Conservation (phyloP, 2,797 vertebrate species). For the Varecia variegata region DNA sequence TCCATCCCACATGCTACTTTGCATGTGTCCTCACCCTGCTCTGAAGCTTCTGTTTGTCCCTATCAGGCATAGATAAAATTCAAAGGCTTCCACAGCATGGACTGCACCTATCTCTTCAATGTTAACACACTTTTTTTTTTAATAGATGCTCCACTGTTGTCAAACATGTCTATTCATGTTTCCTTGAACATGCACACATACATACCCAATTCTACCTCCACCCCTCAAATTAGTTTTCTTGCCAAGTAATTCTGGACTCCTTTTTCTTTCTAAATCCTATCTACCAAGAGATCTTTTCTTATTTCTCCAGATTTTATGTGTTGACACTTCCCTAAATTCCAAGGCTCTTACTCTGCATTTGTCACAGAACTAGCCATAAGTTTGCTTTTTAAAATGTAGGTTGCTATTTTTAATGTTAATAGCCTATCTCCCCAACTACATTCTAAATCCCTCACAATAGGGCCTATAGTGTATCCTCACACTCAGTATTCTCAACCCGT, state of each 20-base stretch:
- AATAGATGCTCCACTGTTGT: neutral
- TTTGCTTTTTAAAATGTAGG: neutral
- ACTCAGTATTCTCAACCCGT: neutral
- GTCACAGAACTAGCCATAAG: neutral
- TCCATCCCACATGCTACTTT: neutral
- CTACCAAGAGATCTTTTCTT: neutral
- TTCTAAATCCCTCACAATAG: neutral
- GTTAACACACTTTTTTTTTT: neutral
- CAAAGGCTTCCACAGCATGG: neutral
- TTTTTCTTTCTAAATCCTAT: neutral
- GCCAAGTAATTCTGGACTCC: neutral
- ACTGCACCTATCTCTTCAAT: neutral
- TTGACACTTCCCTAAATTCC: neutral
- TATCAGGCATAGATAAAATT: neutral
- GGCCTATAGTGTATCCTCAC: neutral
- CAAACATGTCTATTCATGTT: neutral
- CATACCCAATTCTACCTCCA: neutral
- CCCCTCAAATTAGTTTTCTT: neutral
- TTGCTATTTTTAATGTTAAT: neutral
- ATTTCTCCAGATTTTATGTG: neutral
- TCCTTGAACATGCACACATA: neutral
- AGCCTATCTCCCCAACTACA: neutral
- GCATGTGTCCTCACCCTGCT: neutral
- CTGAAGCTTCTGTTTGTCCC: neutral
- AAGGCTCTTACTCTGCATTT: neutral